Evolutionary conservation across 2,888 invertebrate species (phyloP).

Genomic region (Eudemis profundana): DNA sequence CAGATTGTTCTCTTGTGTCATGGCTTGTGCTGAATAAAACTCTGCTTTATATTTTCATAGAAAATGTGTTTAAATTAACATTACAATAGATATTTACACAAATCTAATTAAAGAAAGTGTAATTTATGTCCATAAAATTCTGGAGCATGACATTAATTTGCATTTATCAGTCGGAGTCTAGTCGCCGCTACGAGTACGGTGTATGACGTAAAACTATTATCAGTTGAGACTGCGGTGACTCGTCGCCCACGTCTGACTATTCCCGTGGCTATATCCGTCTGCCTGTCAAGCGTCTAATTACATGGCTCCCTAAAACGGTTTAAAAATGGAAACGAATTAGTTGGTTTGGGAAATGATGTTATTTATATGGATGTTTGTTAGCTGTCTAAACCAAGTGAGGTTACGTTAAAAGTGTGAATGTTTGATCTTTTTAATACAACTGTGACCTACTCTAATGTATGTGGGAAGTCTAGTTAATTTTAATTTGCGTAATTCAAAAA

Average conservation of each 20-base stretch:
- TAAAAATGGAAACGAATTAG: conserved; percentile 42
- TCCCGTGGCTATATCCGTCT: conserved; percentile 39
- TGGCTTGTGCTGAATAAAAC: too few species aligned
- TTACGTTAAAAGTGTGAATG: conserved; percentile 12
- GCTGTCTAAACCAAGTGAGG: conserved; percentile 13
- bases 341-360: conserved; percentile 30
- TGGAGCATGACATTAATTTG: too few species aligned
- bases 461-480: background rate
- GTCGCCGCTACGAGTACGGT: background rate
- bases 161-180: too few species aligned
- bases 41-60: too few species aligned
- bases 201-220: conserved; percentile 18
- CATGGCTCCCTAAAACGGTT: conserved; percentile 35
- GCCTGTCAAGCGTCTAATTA: conserved; percentile 39
- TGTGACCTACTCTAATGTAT: background rate
- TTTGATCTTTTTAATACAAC: background rate
- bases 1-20: too few species aligned
- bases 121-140: too few species aligned
- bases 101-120: too few species aligned
- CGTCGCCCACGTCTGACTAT: conserved; percentile 20
- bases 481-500: too few species aligned
- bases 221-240: conserved; percentile 24
- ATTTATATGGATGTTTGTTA: conserved; percentile 28
- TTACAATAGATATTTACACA: too few species aligned
- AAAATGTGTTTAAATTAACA: too few species aligned